phyloP scores from a whole-genome alignment of 1,140 invertebrate genomes.

The Drosophila micromelanica region DNA sequence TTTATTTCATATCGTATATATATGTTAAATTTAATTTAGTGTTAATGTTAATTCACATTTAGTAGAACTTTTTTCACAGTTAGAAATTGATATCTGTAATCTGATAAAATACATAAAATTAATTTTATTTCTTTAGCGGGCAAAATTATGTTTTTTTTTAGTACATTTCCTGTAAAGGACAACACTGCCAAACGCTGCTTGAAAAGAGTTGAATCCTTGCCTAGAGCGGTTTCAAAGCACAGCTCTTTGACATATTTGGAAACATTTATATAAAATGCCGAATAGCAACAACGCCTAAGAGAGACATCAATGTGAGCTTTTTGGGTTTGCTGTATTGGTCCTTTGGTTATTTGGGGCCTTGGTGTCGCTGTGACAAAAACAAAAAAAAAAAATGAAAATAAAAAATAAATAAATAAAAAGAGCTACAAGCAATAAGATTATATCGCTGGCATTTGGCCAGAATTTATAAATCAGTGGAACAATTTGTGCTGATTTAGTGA shows the following conservation, averaged over 20 bases:
- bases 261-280: slow-evolving; percentile 41
- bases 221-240: slow-evolving; percentile 2
- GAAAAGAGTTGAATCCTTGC: neutral
- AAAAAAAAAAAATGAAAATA: slow-evolving; percentile 34
- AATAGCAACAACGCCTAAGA: slow-evolving; percentile 31
- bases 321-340: neutral
- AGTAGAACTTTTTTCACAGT: no score
- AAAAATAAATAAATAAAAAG: no score
- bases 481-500: slow-evolving; percentile 82
- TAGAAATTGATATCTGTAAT: no score
- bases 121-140: no score
- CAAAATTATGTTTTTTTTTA: no score
- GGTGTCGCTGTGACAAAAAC: slow-evolving; percentile 36
- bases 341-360: neutral
- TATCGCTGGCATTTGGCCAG: slow-evolving; percentile 73
- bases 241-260: slow-evolving; percentile 58
- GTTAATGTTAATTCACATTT: no score
- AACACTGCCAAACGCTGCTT: neutral
- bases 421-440: slow-evolving; percentile 72
- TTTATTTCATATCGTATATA: no score
- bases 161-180: neutral
- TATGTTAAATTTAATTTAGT: no score
- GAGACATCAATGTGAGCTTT: slow-evolving; percentile 22
- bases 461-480: slow-evolving; percentile 79
- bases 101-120: no score